Evolutionary conservation across 1,140 invertebrate genomes (phyloP).

Genomic region (Penaeus indicus): DNA sequence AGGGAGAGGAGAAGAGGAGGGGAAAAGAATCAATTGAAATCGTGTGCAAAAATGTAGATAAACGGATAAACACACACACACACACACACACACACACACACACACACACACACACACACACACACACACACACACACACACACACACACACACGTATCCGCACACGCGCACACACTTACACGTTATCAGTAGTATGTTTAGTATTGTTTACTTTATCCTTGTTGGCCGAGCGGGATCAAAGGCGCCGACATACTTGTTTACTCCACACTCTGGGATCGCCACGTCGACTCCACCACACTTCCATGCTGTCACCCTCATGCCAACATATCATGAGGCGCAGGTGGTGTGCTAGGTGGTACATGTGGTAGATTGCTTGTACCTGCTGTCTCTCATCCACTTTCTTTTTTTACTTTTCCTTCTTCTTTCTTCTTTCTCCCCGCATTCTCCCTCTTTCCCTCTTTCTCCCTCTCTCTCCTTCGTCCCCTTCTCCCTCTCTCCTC

Average conservation of each 20-base stretch:
- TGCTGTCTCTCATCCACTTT: too few species aligned
- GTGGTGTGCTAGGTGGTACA: too few species aligned
- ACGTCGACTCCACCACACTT: background rate
- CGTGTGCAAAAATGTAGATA: background rate
- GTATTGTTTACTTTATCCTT: conserved; percentile 54
- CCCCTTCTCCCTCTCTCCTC: too few species aligned
- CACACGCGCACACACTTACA: background rate
- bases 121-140: conserved; percentile 19
- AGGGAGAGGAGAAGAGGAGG: background rate
- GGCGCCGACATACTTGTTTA: conserved; percentile 26
- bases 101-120: conserved; percentile 31
- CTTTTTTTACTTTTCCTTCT: too few species aligned
- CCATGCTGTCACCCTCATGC: background rate
- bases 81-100: conserved; percentile 37
- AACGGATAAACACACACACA: background rate
- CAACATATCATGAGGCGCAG: background rate
- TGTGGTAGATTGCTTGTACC: too few species aligned
- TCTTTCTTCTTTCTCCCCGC: too few species aligned
- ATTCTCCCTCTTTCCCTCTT: too few species aligned
- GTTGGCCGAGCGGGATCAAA: conserved; percentile 33
- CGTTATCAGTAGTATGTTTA: conserved; percentile 52
- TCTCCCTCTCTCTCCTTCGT: too few species aligned
- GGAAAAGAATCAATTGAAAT: background rate
- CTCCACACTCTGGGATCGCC: background rate
- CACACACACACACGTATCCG: background rate